Conservation (phyloP, 2,888 invertebrate genomes). For the Drosophila gaucha region DNA sequence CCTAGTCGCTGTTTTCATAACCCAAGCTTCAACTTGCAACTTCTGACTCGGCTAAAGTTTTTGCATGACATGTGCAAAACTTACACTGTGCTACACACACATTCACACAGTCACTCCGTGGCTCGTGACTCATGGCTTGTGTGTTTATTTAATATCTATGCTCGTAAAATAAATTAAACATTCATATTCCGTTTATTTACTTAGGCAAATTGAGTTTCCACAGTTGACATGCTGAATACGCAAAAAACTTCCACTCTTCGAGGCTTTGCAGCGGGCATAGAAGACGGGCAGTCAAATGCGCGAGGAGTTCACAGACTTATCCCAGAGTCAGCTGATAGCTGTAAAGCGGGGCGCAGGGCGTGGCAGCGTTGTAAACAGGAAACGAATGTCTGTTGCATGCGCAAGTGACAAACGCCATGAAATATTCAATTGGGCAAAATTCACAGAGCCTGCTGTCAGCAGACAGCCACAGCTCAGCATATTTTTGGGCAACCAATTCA, state of each 20-base stretch:
- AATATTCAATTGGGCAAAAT: constrained; percentile 72
- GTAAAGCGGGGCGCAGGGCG: not conserved
- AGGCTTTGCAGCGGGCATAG: not conserved
- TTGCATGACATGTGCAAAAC: constrained; percentile 33
- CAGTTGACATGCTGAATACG: constrained; percentile 75
- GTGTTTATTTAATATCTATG: constrained; percentile 78
- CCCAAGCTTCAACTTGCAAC: constrained; percentile 17
- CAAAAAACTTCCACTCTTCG: constrained; percentile 26
- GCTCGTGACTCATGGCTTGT: constrained; percentile 36
- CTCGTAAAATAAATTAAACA: constrained; percentile 76
- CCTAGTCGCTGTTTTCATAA: constrained; percentile 36
- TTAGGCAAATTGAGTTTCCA: constrained; percentile 77
- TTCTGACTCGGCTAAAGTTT: constrained; percentile 19
- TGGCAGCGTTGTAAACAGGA: constrained; percentile 60
- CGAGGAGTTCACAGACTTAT: constrained; percentile 29
- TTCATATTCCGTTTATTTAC: constrained; percentile 79
- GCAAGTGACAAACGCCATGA: constrained; percentile 71
- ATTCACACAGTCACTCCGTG: constrained; percentile 4
- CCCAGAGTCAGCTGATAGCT: constrained; percentile 28
- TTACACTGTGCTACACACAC: constrained; percentile 29
- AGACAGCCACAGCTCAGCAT: constrained; percentile 8
- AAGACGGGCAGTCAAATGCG: constrained; percentile 27
- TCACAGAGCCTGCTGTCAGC: constrained; percentile 4
- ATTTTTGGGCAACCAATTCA: constrained; percentile 7
- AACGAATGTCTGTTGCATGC: constrained; percentile 75